A percentile compares a stretch with the other conserved stretches of the same genome.
phyloP scores from a whole-genome alignment of 2,113 vertebrate species.

The Aspiorhynchus laticeps region DNA sequence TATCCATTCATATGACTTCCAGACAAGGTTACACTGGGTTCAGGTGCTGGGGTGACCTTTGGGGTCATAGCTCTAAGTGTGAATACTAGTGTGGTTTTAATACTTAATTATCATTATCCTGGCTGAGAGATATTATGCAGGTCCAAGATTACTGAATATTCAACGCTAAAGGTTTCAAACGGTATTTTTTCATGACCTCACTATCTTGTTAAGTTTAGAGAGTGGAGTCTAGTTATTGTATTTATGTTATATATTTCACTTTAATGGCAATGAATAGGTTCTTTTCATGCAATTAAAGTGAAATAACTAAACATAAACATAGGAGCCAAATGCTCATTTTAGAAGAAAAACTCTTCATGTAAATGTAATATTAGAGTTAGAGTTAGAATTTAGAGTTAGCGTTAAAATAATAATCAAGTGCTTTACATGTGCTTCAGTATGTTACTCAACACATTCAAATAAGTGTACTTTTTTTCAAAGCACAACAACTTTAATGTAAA shows the following conservation, averaged over 20 bases:
- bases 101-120: neutral
- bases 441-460: too few species aligned
- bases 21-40: slow-evolving; percentile 25
- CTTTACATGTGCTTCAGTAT: neutral
- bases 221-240: too few species aligned
- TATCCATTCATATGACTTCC: slow-evolving; percentile 1
- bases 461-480: too few species aligned
- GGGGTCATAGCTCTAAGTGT: neutral
- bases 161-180: neutral
- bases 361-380: neutral
- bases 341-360: too few species aligned
- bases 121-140: neutral
- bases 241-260: neutral
- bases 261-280: neutral
- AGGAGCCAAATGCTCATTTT: too few species aligned
- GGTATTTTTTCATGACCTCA: neutral
- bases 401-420: neutral
- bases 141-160: neutral
- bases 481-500: neutral
- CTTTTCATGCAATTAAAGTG: too few species aligned
- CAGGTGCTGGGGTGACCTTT: neutral
- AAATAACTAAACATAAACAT: too few species aligned
- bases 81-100: neutral
- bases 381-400: too few species aligned
- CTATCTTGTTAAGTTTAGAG: neutral